These are phyloP conservation scores for Lepidostoma basale DNA, from an alignment of 1,140 invertebrate genomes.

Conservation along the genomic window DNA sequence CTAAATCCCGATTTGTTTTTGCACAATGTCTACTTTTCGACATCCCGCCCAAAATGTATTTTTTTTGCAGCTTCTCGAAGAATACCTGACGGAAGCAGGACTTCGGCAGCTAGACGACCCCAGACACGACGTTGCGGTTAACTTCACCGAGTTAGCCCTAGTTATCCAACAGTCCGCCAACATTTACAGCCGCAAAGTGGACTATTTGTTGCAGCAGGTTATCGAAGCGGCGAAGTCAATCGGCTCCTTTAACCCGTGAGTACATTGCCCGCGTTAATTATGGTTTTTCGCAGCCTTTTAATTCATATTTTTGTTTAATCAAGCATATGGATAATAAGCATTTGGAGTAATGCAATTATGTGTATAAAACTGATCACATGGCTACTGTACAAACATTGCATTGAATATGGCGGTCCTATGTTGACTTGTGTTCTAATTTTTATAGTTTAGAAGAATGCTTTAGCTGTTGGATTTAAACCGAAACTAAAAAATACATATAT, in stretches of 20 bases:
- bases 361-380: not conserved
- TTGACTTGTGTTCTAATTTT: too few relatives aligned
- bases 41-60: not conserved
- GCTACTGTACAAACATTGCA: not conserved
- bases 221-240: conserved; percentile 49
- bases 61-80: conserved; percentile 54
- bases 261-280: too few relatives aligned
- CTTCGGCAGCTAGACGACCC: conserved; percentile 52
- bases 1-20: not conserved
- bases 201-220: conserved; percentile 55
- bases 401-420: not conserved
- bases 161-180: conserved; percentile 55
- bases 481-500: too few relatives aligned
- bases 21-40: not conserved
- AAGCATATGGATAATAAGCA: too few relatives aligned
- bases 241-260: conserved; percentile 49
- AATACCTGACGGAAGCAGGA: conserved; percentile 59
- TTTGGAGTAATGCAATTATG: not conserved
- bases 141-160: conserved; percentile 56
- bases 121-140: conserved; percentile 46
- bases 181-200: conserved; percentile 56
- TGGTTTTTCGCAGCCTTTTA: too few relatives aligned
- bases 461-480: too few relatives aligned
- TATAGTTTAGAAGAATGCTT: too few relatives aligned
- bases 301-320: not conserved